Evolutionary conservation across 30 jellyfish, hydroid and myxozoan genomes (phyloP), one percentile per base, ranked within the genome.

Genomic region (Pseudorhiza aurosa): DNA sequence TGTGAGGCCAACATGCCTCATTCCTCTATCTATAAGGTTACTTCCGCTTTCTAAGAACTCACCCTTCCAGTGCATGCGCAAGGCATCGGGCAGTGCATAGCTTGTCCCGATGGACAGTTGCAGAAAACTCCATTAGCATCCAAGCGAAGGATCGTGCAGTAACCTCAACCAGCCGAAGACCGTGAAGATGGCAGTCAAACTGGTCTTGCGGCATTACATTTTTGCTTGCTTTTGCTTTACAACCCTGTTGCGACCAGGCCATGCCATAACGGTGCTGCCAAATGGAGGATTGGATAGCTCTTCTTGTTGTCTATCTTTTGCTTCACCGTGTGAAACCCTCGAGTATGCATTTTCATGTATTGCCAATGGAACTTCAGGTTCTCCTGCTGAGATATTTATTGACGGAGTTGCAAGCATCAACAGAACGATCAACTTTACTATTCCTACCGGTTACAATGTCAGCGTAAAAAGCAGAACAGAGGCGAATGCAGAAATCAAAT

Each of bases 301-400:
- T 8, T 14, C 60, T 17, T 68, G 82, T 22, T 68, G 82, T 46
- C 18, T 32, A 1, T n/a, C 47, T 19, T n/a, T 45, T 9, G 32
- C 19, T 36, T 9, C 8, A 0, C 18, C 82, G 1, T 68, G 82
- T 27, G 21, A 46, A 36, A 18, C 82, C 21, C 17, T 68, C 21
- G 39, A 26, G 6, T 68, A 12, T 29, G 82, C 82, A 8, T 68
- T 68, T 17, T 33, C 65, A 19, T 68, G 82, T 42, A 44, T 68
- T 39, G 12, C 82, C 25, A 68, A 68, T 27, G 26, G 14, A 12
- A 40, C 65, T 3, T 12, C 82, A 24, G 65, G 29, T 18, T 17
- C 65, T 7, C 67, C 82, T 5, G 27, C 14, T 10, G 24, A 19
- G 8, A 24, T 76, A 21, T 7, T 39, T 1, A 42, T 76, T 42